Base-by-base conservation (phyloP, 2,888 invertebrate species). In the Labia minor region DNA sequence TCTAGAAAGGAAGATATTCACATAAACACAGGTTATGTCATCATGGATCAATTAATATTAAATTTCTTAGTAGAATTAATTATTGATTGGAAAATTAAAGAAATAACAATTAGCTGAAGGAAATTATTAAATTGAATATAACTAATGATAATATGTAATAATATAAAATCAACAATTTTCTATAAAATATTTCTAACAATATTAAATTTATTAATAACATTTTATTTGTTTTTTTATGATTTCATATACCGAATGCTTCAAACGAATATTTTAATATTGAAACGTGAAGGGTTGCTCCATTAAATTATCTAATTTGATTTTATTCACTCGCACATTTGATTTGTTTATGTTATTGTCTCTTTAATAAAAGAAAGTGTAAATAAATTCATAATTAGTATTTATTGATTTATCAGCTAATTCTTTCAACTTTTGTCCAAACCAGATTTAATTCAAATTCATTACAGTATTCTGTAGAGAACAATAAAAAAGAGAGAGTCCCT, bases 301-400 rank as follows among this genome's bases (percentile, higher is more conserved):
- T 49, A 49, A 49, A 49, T 49, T 49, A 49, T 49, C 49, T 49
- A 49, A 49, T 49, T 49, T 49, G 49, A 49, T 49, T 49, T 49
- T 14, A 49, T 49, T 49, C 49, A 11, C 4, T 49, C 49, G 33
- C 11, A 49, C 16, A 26, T 49, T 49, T 49, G 2, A 49, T 49
- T 49, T 49, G 49, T 49, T 49, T 49, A 8, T 49, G n/a, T 49
- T 49, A n/a, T 49, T 49, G 2, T 49, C n/a, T 49, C 14, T 26
- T 49, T 49, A 49, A 49, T 49, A 49, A 49, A 49, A 49, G 49
- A 49, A 49, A 49, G 4, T 49, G 49, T 49, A 49, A 49, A 49
- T 49, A 26, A 49, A 49, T 49, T 49, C 4, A 49, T 49, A 49
- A 49, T 49, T 49, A 49, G 49, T 4, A 49, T 49, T 49, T 49